Percentiles rank a stretch among this genome's conserved stretches.
phyloP scores from a whole-genome alignment of 1,140 invertebrate genomes.

The Hetaerina americana region DNA sequence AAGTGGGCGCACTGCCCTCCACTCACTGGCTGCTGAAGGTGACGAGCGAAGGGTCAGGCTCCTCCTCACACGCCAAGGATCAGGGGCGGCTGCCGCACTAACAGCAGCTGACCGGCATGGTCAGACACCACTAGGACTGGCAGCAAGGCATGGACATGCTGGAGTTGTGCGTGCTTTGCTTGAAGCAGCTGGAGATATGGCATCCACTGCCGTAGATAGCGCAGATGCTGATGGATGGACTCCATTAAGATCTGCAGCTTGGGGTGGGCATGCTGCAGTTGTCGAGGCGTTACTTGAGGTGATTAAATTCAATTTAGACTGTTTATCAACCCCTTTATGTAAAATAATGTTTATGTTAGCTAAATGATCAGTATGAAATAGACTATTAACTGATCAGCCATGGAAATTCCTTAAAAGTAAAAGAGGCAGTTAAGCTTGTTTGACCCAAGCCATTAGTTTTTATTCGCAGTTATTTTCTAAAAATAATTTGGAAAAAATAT shows the following conservation, averaged over 20 bases:
- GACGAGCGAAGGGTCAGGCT: conserved; percentile 29
- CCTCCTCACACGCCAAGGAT: not conserved
- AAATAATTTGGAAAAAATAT: too few species aligned
- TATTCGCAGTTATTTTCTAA: too few species aligned
- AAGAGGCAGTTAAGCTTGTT: too few species aligned
- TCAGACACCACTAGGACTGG: conserved; percentile 69
- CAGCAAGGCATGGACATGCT: conserved; percentile 66
- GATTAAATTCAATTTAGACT: too few species aligned
- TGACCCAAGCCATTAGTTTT: too few species aligned
- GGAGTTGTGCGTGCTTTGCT: conserved; percentile 56
- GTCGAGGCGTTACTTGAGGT: not conserved
- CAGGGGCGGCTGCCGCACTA: conserved; percentile 36
- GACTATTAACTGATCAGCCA: too few species aligned
- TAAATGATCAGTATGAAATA: too few species aligned
- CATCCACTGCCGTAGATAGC: conserved; percentile 68
- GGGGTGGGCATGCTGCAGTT: conserved; percentile 53
- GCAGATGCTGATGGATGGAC: conserved; percentile 58
- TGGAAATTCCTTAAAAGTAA: too few species aligned
- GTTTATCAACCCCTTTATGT: too few species aligned
- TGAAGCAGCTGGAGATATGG: conserved; percentile 58
- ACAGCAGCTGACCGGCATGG: conserved; percentile 58
- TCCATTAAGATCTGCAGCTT: conserved; percentile 59
- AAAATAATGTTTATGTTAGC: too few species aligned
- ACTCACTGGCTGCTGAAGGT: conserved; percentile 61
- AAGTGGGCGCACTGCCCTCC: conserved; percentile 55